Evolutionary conservation across 2,888 invertebrate genomes (phyloP).

Genomic region (Macrophya alboannulata): DNA sequence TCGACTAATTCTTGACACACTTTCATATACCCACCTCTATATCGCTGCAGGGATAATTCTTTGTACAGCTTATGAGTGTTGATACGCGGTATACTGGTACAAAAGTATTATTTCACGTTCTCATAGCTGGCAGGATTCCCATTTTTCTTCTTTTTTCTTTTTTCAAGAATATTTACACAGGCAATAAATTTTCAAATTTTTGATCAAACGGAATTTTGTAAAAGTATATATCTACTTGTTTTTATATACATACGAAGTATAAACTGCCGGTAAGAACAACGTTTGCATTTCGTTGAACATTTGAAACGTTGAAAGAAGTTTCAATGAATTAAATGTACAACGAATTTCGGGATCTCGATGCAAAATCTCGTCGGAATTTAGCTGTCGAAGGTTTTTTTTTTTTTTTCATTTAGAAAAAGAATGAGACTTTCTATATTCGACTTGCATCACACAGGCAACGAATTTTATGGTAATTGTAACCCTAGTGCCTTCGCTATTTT

Average conservation of each 20-base stretch:
- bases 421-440: background rate
- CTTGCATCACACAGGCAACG: background rate
- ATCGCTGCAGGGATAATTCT: background rate
- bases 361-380: background rate
- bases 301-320: background rate
- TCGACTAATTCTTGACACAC: slow-evolving; percentile 27
- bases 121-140: background rate
- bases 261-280: background rate
- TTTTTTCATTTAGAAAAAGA: no score
- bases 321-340: background rate
- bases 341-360: background rate
- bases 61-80: background rate
- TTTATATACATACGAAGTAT: background rate
- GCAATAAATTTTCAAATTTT: background rate
- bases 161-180: background rate
- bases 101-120: background rate
- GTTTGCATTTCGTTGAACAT: background rate
- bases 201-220: background rate
- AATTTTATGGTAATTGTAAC: background rate
- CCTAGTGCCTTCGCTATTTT: background rate
- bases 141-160: background rate
- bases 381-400: background rate
- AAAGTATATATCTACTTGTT: background rate
- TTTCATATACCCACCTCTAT: background rate
- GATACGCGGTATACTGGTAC: background rate